Percentiles rank a stretch among this genome's conserved stretches.
Conservation (phyloP, 2,797 vertebrate genomes). For the Acanthiza pusilla region DNA sequence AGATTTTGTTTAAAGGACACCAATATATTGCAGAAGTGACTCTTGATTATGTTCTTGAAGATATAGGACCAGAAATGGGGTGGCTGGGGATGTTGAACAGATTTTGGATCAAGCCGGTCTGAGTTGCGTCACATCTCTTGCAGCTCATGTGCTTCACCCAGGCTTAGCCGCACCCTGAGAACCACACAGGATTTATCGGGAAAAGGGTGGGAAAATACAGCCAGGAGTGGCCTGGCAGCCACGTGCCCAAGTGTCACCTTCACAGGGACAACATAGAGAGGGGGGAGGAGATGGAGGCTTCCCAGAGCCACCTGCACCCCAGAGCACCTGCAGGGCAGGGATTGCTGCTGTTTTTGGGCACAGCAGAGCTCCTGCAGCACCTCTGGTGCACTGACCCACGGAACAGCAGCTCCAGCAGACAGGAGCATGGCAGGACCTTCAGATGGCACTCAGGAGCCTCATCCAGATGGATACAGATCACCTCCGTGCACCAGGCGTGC, state of each 20-base stretch:
- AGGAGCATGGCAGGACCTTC: not conserved
- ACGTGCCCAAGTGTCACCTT: not conserved
- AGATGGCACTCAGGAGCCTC: not conserved
- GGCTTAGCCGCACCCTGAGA: not conserved
- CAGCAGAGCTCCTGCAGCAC: not conserved
- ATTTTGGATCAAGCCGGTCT: not conserved
- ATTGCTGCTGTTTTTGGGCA: not conserved
- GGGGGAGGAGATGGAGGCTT: not conserved
- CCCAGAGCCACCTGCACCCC: not conserved
- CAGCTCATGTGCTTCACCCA: not conserved
- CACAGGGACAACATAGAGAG: not conserved
- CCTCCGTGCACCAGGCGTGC: not conserved
- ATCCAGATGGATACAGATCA: rapidly evolving
- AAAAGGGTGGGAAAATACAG: not conserved
- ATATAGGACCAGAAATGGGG: not conserved
- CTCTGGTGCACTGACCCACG: not conserved
- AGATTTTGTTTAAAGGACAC: not conserved
- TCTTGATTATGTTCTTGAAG: not conserved
- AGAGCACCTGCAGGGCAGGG: not conserved
- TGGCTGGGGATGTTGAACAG: not conserved
- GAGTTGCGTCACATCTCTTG: not conserved
- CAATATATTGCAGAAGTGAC: not conserved
- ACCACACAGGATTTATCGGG: not conserved
- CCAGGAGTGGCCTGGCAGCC: not conserved
- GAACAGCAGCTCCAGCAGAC: not conserved